A percentile compares a stretch with the other conserved stretches of the same genome.
Conservation (phyloP, 2,888 invertebrate genomes). For the Melanostoma mellinum region DNA sequence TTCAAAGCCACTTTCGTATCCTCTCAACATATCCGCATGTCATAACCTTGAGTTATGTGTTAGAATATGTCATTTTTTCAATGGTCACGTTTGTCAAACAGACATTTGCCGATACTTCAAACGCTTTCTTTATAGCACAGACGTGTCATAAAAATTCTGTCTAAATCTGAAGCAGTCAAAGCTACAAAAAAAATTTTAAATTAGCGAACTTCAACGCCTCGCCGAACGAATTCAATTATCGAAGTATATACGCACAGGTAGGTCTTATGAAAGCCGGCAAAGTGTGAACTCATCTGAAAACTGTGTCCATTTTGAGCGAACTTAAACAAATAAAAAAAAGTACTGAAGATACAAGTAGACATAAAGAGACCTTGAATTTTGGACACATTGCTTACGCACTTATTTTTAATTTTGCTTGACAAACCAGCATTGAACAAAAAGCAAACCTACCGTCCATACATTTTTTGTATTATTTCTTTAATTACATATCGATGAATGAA, state of each 20-base stretch:
- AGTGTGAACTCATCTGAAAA: no score
- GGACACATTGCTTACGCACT: slow-evolving; percentile 24
- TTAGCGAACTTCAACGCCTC: no score
- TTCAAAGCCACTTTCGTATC: background rate
- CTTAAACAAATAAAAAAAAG: background rate
- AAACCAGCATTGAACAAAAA: background rate
- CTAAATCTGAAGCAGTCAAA: background rate
- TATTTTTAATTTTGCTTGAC: slow-evolving; percentile 12
- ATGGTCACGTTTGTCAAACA: slow-evolving; percentile 21
- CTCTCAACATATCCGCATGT: background rate
- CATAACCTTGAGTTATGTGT: background rate
- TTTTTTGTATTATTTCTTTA: slow-evolving; percentile 52
- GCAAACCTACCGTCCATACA: background rate
- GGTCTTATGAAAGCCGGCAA: no score
- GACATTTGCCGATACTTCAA: background rate
- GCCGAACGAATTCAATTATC: no score
- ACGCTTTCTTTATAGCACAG: slow-evolving; percentile 17
- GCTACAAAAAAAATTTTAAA: background rate
- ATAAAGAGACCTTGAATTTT: slow-evolving; percentile 25
- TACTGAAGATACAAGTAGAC: background rate
- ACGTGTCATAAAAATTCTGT: background rate
- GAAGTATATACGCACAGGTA: no score
- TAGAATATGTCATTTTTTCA: background rate
- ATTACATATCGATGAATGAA: slow-evolving; percentile 65
- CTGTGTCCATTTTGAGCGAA: no score